Conservation (phyloP, 1,140 invertebrate genomes). For the Camponotus floridanus region DNA sequence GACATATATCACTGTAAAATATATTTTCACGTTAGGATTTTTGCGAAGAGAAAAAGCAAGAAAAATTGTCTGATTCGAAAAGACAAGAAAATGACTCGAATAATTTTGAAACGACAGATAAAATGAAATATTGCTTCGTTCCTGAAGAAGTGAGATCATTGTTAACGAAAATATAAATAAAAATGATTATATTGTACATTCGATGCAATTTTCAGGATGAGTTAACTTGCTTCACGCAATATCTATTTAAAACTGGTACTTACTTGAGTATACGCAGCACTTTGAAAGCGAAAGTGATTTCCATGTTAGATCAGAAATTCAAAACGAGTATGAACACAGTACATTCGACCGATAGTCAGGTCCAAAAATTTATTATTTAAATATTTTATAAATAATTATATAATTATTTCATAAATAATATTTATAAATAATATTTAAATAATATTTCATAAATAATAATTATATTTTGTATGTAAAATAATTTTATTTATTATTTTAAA, state of each 20-base stretch:
- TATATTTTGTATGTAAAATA: constrained; percentile 2
- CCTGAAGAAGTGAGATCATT: constrained; percentile 41
- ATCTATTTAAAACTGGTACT: constrained; percentile 75
- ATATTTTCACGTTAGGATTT: constrained; percentile 66
- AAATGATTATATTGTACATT: not conserved
- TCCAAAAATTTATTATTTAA: constrained; percentile 38
- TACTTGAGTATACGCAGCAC: constrained; percentile 69
- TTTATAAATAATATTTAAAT: not conserved
- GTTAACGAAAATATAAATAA: not conserved
- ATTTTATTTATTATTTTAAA: not conserved
- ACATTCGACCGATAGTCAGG: constrained; percentile 70
- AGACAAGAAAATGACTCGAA: not conserved
- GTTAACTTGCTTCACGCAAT: constrained; percentile 75
- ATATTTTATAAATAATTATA: too few species aligned
- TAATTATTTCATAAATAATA: too few species aligned
- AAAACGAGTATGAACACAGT: constrained; percentile 45
- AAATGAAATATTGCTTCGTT: constrained; percentile 55
- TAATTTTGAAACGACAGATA: not conserved
- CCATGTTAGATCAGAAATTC: constrained; percentile 78
- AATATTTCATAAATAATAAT: too few species aligned
- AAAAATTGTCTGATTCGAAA: not conserved
- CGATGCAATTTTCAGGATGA: constrained; percentile 73
- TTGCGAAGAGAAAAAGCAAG: constrained; percentile 34
- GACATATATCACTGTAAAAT: not conserved
- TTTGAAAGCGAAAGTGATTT: constrained; percentile 72